Percentiles rank a stretch among this genome's conserved stretches.
Conservation (phyloP, 2,888 invertebrate species). For the Nephrotoma flavescens region DNA sequence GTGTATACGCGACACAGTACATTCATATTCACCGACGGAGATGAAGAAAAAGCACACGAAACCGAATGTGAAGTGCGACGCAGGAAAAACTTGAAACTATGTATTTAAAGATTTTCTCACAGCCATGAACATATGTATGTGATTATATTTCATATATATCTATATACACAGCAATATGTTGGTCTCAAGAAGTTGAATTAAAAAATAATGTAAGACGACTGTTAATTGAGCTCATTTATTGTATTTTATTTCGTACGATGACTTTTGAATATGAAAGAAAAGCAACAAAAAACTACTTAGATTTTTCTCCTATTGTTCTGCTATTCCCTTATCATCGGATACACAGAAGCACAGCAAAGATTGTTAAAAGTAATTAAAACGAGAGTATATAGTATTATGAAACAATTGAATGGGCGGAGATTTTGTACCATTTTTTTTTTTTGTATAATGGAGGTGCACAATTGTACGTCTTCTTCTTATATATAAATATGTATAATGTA, state of each 20-base stretch:
- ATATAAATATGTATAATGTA: background rate
- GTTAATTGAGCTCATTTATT: background rate
- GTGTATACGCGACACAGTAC: background rate
- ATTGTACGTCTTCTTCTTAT: no score
- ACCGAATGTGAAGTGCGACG: background rate
- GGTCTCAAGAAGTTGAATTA: background rate
- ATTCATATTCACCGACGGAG: background rate
- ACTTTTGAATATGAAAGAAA: background rate
- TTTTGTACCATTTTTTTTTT: background rate
- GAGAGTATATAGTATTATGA: background rate
- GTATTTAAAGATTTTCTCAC: background rate
- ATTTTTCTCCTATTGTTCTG: background rate
- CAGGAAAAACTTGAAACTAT: background rate
- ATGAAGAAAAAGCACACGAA: background rate
- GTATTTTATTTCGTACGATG: background rate
- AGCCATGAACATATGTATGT: background rate
- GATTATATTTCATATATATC: background rate
- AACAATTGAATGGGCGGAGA: background rate
- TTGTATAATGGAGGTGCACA: background rate
- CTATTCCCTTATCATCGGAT: background rate
- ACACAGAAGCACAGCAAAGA: background rate
- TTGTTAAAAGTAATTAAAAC: background rate
- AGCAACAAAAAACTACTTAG: background rate
- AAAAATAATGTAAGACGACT: background rate
- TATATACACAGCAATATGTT: background rate